A percentile compares a stretch with the other conserved stretches of the same genome.
phyloP scores from a whole-genome alignment of 2,888 invertebrate species.

The Junonia oenone region DNA sequence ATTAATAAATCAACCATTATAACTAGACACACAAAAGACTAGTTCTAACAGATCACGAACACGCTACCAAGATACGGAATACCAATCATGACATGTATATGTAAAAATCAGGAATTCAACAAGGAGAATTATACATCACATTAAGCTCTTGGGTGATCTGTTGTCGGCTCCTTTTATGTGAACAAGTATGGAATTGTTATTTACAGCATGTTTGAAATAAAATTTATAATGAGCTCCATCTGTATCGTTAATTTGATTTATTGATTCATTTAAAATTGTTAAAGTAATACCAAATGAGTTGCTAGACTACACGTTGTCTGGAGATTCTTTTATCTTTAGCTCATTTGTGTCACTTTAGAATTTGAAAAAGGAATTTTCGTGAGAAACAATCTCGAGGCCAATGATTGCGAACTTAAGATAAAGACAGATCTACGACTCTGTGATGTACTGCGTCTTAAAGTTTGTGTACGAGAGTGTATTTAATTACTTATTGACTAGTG shows the following conservation, averaged over 20 bases:
- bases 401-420: too few species aligned
- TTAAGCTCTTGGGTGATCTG: slow-evolving; percentile 8
- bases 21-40: too few species aligned
- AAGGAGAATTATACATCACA: slow-evolving; percentile 10
- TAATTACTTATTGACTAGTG: too few species aligned
- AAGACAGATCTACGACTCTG: too few species aligned
- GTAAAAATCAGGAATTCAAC: background rate
- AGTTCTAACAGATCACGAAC: too few species aligned
- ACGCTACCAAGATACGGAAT: too few species aligned
- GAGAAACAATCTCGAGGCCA: too few species aligned
- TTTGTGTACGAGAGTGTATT: too few species aligned
- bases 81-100: background rate
- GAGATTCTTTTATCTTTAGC: slow-evolving; percentile 2
- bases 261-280: background rate
- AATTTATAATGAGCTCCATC: slow-evolving; percentile 6
- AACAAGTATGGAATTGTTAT: slow-evolving; percentile 11
- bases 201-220: slow-evolving; percentile 5
- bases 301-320: background rate
- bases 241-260: slow-evolving; percentile 13
- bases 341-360: background rate
- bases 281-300: background rate
- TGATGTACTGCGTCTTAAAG: too few species aligned
- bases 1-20: too few species aligned
- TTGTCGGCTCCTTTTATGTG: slow-evolving; percentile 19
- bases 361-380: background rate